Conservation (phyloP, 2,113 vertebrate genomes). For the Neolamprologus fasciatus region DNA sequence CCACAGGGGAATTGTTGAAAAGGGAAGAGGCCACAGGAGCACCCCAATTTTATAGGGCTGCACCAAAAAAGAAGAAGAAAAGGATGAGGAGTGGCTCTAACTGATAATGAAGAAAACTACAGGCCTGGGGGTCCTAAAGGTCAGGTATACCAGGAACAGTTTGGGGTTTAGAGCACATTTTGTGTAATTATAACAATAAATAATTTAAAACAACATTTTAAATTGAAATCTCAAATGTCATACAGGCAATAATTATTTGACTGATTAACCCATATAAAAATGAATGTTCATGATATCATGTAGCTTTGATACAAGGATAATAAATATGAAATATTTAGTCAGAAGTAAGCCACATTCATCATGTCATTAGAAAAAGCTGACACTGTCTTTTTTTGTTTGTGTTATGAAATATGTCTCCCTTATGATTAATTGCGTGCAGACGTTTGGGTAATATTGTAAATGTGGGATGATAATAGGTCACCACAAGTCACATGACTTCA, state of each 20-base stretch:
- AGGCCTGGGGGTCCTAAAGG: not conserved
- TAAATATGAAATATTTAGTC: not conserved
- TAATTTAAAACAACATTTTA: not conserved
- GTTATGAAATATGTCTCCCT: not conserved
- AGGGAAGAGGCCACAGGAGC: not conserved
- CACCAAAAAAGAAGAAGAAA: not conserved
- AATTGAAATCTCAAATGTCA: not conserved
- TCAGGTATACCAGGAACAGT: not conserved
- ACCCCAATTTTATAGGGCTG: not conserved
- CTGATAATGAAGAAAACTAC: not conserved
- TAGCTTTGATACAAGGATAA: not conserved
- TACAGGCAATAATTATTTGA: not conserved
- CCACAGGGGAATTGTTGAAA: not conserved
- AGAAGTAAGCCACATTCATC: not conserved
- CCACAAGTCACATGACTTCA: slow-evolving; percentile 5
- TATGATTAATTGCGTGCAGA: slow-evolving; percentile 12
- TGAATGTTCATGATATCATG: not conserved
- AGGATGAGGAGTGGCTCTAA: not conserved
- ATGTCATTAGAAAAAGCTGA: not conserved
- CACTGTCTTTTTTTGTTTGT: not conserved
- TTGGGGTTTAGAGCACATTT: not conserved
- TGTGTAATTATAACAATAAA: not conserved
- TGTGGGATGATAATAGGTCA: not conserved
- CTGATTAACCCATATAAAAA: not conserved
- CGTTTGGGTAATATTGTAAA: not conserved